Evolutionary conservation across 2,888 invertebrate species (phyloP).

Genomic region (Idaea aversata): DNA sequence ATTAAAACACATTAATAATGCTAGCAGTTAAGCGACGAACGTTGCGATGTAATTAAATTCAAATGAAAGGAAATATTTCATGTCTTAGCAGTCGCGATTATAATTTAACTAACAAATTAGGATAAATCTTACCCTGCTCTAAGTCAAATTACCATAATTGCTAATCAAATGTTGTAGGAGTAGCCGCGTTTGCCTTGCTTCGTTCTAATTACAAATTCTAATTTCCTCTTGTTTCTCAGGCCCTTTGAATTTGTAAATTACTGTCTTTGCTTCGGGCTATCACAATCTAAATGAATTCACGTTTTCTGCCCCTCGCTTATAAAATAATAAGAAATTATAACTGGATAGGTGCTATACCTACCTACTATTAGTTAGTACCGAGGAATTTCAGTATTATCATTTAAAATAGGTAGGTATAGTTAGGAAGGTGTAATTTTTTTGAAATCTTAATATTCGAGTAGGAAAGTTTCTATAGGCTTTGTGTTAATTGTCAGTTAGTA

Average conservation of each 20-base stretch:
- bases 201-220: constrained; percentile 79
- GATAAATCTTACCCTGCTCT: constrained; percentile 77
- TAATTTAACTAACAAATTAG: constrained; percentile 78
- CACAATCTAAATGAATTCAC: constrained; percentile 52
- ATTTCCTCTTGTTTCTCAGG: constrained; percentile 77
- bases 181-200: constrained; percentile 61
- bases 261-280: constrained; percentile 61
- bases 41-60: constrained; percentile 32
- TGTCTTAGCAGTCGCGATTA: constrained; percentile 58
- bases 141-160: constrained; percentile 79
- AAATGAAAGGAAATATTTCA: constrained; percentile 40
- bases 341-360: not conserved
- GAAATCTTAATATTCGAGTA: too few species aligned
- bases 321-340: constrained; percentile 1
- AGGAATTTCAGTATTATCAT: too few species aligned
- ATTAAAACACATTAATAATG: constrained; percentile 12
- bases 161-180: constrained; percentile 78
- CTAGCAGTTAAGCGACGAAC: not conserved
- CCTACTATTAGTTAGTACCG: too few species aligned
- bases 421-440: too few species aligned
- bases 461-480: too few species aligned
- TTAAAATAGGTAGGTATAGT: too few species aligned
- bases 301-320: constrained; percentile 17
- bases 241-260: constrained; percentile 78
- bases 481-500: too few species aligned